These are phyloP conservation scores for Brachionus asplanchnoidis DNA, from an alignment of 1,140 invertebrate genomes.

Conservation along the genomic window DNA sequence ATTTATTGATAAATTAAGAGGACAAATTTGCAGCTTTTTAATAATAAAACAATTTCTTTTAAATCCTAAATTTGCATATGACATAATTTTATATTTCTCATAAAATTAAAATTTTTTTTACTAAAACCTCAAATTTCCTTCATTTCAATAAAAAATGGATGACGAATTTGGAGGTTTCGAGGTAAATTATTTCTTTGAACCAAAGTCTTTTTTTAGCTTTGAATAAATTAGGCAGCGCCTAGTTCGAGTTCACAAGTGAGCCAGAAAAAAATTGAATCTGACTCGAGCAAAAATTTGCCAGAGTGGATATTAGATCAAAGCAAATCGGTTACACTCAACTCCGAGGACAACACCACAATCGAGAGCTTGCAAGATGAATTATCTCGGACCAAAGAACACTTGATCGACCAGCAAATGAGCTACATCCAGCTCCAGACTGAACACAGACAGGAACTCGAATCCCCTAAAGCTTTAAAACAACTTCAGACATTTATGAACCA, in stretches of 20 bases:
- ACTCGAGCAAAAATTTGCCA: background rate
- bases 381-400: background rate
- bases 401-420: slow-evolving; percentile 5
- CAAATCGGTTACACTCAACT: background rate
- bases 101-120: background rate
- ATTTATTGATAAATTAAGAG: background rate
- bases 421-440: slow-evolving; percentile 9
- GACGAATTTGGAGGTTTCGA: slow-evolving; percentile 26
- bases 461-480: background rate
- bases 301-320: background rate
- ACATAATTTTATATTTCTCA: background rate
- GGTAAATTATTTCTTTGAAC: background rate
- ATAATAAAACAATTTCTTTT: background rate
- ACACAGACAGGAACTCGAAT: background rate
- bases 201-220: background rate
- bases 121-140: background rate
- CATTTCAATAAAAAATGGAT: background rate
- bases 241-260: background rate
- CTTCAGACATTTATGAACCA: background rate
- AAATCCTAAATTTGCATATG: background rate
- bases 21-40: background rate
- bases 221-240: background rate
- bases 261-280: background rate
- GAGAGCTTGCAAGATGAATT: background rate
- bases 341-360: background rate